phyloP scores from a whole-genome alignment of 2,888 invertebrate species.

The Caenorhabditis macrosperma region DNA sequence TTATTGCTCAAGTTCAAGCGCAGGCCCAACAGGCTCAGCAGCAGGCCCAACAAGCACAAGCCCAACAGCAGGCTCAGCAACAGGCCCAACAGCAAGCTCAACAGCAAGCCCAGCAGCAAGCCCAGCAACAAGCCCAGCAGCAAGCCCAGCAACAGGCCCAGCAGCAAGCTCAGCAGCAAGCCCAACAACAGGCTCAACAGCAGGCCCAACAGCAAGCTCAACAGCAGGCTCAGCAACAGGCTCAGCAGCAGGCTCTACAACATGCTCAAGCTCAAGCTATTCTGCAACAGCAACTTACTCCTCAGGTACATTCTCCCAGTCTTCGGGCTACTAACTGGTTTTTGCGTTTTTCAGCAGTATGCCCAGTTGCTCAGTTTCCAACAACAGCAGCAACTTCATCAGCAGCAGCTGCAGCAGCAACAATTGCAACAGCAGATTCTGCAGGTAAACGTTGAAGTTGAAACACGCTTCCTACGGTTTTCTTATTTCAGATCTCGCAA shows the following conservation, averaged over 20 bases:
- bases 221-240: slow-evolving; percentile 39
- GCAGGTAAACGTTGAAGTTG: no score
- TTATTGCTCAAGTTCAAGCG: neutral
- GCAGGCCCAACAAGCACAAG: slow-evolving; percentile 22
- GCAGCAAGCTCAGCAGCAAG: slow-evolving; percentile 20
- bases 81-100: neutral
- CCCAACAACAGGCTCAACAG: slow-evolving; percentile 6
- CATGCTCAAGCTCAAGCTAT: slow-evolving; percentile 6
- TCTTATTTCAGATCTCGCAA: no score
- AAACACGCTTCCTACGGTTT: no score
- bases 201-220: slow-evolving; percentile 23
- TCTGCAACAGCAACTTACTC: slow-evolving; percentile 6
- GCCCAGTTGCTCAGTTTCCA: neutral
- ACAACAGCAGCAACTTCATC: slow-evolving; percentile 28
- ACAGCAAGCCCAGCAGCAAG: no score
- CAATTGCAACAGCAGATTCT: slow-evolving; percentile 15
- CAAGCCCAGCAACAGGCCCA: slow-evolving; percentile 3
- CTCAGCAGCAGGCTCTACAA: slow-evolving; percentile 7
- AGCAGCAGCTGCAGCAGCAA: slow-evolving; percentile 29
- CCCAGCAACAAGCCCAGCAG: neutral
- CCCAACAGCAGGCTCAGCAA: neutral
- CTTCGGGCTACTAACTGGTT: neutral
- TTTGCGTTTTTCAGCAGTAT: neutral
- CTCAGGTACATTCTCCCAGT: neutral
- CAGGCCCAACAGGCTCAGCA: slow-evolving; percentile 8